Conservation (phyloP, 1,140 invertebrate genomes). For the Heliconius himera region DNA sequence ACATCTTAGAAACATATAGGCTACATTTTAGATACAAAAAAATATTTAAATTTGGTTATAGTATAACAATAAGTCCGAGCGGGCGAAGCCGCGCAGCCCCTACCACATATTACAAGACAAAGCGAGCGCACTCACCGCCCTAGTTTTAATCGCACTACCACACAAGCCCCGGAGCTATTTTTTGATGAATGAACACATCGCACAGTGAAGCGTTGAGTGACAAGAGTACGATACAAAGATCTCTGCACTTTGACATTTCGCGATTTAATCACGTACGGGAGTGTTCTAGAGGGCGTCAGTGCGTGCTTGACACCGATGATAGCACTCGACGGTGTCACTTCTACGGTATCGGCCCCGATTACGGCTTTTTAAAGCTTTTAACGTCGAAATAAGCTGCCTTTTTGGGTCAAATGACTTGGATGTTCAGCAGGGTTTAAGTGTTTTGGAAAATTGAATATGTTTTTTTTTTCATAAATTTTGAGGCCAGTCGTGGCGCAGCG, state of each 20-base stretch:
- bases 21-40: too few species aligned
- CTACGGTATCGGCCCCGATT: slow-evolving; percentile 44
- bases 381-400: slow-evolving; percentile 28
- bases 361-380: slow-evolving; percentile 31
- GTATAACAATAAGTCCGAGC: too few species aligned
- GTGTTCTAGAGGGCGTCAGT: slow-evolving; percentile 43
- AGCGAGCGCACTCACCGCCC: slow-evolving; percentile 17
- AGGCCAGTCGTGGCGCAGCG: too few species aligned
- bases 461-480: neutral
- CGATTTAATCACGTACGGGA: slow-evolving; percentile 71
- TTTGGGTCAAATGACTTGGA: slow-evolving; percentile 30
- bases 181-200: slow-evolving; percentile 71
- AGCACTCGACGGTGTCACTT: slow-evolving; percentile 58
- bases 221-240: slow-evolving; percentile 54
- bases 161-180: slow-evolving; percentile 50
- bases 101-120: neutral
- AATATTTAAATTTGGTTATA: too few species aligned
- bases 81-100: too few species aligned
- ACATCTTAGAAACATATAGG: too few species aligned
- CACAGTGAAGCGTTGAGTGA: slow-evolving; percentile 58
- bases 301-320: slow-evolving; percentile 64
- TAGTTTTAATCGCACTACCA: slow-evolving; percentile 35
- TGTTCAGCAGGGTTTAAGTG: slow-evolving; percentile 5
- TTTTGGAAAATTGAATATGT: neutral
- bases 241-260: slow-evolving; percentile 72